Base-by-base conservation (phyloP, 2,113 vertebrate genomes). In the Hyaena hyaena region DNA sequence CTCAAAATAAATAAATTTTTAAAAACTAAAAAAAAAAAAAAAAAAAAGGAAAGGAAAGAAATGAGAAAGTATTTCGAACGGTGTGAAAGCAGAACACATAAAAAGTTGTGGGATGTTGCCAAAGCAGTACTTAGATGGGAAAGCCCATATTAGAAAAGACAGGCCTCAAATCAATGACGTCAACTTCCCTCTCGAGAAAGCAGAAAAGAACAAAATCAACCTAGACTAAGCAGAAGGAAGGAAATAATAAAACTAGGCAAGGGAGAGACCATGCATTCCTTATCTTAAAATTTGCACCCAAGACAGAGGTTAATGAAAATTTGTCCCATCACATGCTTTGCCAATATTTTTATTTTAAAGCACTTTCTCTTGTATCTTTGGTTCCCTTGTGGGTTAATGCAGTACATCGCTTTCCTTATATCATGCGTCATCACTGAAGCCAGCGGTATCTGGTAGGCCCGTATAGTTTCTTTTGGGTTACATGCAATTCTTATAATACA, bases 181-280 rank as follows among this genome's bases (percentile, higher is more conserved):
- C 16, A 68, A 28, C 19, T 88, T 79, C 35, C 35, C 55, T 26
- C 35, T 35, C 65, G 85, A 93, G 84, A 90, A 65, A 85, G n/a
- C 65, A 86, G 76, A 66, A 87, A 91, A 96, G 28, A 95, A 86
- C 69, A 94, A 81, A 31, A 69, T 39, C 91, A 83, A 88, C 8
- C 6, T 55, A 88, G 63, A 55, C 15, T 74, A 48, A 66, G 33
- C 33, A 85, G 45, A 88, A 89, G 77, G 66, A 89, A 95, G 23
- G 7, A 79, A 82, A 85, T 45, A 76, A 58, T 24, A 61, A 61
- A 81, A 68, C 0, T 26, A 66, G 73, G 28, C 4, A 8, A 87
- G 33, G 58, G 43, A 74, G 65, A 69, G 23, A 53, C 17, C 24
- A 48, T 14, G 14, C 17, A 39, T 83, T 82, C 76, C 84, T 88